Base-by-base conservation (phyloP, 2,113 vertebrate species). In the Acanthochromis polyacanthus region DNA sequence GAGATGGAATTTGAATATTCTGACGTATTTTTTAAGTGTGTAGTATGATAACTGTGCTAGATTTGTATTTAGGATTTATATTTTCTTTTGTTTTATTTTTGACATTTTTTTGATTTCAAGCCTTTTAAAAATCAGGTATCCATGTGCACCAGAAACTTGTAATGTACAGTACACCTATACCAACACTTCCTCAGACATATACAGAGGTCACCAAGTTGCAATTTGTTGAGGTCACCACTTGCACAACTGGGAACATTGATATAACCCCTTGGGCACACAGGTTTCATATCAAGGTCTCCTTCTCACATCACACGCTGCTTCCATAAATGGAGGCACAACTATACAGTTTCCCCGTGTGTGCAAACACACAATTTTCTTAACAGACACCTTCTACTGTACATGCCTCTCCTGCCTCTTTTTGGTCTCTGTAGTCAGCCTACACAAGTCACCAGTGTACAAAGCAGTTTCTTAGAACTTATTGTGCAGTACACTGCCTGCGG, bases 391-490 rank as follows among this genome's bases (percentile, higher is more conserved):
- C 55, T 53, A 71, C 15, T 6, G 2, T 51, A 45, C 38, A 50
- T 61, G 40, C 38, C 32, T 65, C 43, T 62, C 62, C 45, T 63
- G 32, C 17, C 43, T 74, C 52, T 50, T 69, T 59, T 43, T 53
- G 68, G 48, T 52, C 64, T 50, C 74, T 53, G 46, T 62, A 70
- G 56, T 56, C 62, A 66, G 30, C 52, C 52, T 25, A 77, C 86
- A 78, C 56, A 61, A 66, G 72, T 75, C 57, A 73, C 64, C 48
- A 45, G 81, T 87, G 80, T 85, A 84, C 70, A 83, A 82, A 82
- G 78, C 75, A 80, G 74, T 83, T 82, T 88, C 81, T 90, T 73
- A 82, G 77, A 69, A 82, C 86, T 89, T 83, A 83, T 87, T 87
- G 68, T 86, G 84, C 60, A 60, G 68, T 67, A 40, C 63, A 75